Evolutionary conservation across 1,140 invertebrate species (phyloP), one percentile per base, ranked within the genome.

Genomic region (Tenebrio molitor): DNA sequence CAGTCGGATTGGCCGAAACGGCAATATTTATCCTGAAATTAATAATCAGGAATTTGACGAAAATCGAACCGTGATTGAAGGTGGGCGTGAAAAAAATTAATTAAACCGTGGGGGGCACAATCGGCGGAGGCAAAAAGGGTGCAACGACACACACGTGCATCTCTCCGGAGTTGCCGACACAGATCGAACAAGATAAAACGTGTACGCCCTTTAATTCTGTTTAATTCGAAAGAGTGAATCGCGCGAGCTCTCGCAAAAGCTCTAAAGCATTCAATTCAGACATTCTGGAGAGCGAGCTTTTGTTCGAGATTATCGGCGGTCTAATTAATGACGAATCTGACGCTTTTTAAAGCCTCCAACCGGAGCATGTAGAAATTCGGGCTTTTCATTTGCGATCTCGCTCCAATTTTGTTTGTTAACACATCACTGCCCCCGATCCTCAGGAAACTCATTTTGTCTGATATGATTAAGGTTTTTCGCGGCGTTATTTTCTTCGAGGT

Each of bases 291-390:
- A 71, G 42, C 42, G 67, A 69, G 74, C 74, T 73, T 76, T 76
- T 73, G 58, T 69, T 29, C 41, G 62, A 69, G 64, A 65, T 75
- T 71, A 72, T 71, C 65, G 73, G 65, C 39, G 65, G 42, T 76
- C 68, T 73, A 76, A 76, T 76, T 76, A 76, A 76, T 76, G 71
- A 58, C 71, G 44, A 76, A 76, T 70, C 74, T 73, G 64, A 71
- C 44, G 66, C 74, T 76, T 73, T 76, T 67, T 42, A 68, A 25
- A 67, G 68, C 44, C 14, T 23, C 62, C 34, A 25, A 7, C 23
- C 10, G 36, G 36, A 39, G 36, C 36, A 46, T 58, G 50, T 15
- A 58, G 50, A 65, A 65, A 65, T 39, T 39, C 33, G 63, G 21
- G 63, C 63, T 21, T 44, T 65, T 39, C 39, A 65, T 23, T 17